A percentile compares a stretch with the other conserved stretches of the same genome.
These are phyloP conservation scores for Cathartes aura DNA, from an alignment of 2,113 vertebrate genomes.

Conservation along the genomic window DNA sequence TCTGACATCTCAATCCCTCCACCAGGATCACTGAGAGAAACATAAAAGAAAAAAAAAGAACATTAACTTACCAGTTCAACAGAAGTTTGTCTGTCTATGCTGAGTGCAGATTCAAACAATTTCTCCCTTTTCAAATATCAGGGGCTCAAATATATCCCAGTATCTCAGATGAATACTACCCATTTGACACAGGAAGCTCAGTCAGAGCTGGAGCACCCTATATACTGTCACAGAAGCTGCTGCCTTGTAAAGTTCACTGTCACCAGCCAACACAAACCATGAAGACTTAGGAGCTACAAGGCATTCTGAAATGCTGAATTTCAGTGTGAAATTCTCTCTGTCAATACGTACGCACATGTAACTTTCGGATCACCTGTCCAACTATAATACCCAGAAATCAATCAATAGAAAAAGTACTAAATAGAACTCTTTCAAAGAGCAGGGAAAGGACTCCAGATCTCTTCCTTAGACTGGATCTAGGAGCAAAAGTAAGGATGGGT, in stretches of 20 bases:
- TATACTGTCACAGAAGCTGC: neutral
- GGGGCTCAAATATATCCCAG: neutral
- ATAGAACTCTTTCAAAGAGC: neutral
- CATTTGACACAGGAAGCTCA: neutral
- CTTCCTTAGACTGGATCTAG: neutral
- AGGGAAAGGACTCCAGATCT: neutral
- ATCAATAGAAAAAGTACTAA: neutral
- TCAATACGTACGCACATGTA: rapidly evolving
- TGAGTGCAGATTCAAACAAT: neutral
- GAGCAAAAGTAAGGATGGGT: neutral
- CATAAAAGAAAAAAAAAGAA: neutral
- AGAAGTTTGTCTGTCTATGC: neutral
- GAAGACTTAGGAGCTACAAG: neutral
- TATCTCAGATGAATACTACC: neutral
- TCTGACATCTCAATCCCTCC: constrained; percentile 98
- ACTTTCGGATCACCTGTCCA: neutral
- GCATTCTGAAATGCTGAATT: neutral
- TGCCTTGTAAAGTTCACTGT: neutral
- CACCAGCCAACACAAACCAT: neutral
- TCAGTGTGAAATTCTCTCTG: neutral
- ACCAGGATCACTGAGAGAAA: constrained; percentile 88
- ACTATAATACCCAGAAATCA: neutral
- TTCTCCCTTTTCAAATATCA: neutral
- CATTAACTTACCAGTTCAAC: neutral
- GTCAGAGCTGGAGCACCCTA: neutral